Evolutionary conservation across 1,140 invertebrate genomes (phyloP).

Genomic region (Bombus superbus): DNA sequence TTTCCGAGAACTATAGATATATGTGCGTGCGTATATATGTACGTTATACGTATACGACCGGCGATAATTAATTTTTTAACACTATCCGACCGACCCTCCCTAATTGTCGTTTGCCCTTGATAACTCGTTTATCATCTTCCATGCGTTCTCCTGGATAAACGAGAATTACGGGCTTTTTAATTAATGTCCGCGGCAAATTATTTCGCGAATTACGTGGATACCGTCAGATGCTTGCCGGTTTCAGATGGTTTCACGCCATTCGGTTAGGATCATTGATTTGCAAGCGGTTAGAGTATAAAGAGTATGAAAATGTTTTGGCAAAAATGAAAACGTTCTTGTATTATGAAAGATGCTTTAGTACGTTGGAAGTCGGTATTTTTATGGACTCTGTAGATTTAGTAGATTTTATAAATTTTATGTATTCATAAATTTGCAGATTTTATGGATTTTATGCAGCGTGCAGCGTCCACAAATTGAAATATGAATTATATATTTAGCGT

Average conservation of each 20-base stretch:
- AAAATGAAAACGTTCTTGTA: not conserved
- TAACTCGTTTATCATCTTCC: not conserved
- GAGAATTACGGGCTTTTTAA: not conserved
- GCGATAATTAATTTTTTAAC: constrained; percentile 27
- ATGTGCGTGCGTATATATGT: not conserved
- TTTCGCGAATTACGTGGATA: not conserved
- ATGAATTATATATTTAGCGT: too few relatives aligned
- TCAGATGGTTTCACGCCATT: too few relatives aligned
- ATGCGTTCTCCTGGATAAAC: not conserved
- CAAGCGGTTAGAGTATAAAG: not conserved
- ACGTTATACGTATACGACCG: not conserved
- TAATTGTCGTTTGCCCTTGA: constrained; percentile 8
- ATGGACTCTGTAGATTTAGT: not conserved
- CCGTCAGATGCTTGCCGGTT: too few relatives aligned
- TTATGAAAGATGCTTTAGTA: not conserved
- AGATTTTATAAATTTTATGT: too few relatives aligned
- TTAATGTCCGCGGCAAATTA: constrained; percentile 7
- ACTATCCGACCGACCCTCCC: not conserved
- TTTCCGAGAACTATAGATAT: not conserved
- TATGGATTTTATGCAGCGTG: too few relatives aligned
- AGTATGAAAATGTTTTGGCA: too few relatives aligned
- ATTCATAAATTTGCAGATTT: not conserved
- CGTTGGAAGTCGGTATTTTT: not conserved
- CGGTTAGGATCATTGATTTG: not conserved
- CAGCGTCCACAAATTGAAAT: too few relatives aligned